Conservation (phyloP, 2,113 vertebrate genomes). For the Xiphophorus maculatus region DNA sequence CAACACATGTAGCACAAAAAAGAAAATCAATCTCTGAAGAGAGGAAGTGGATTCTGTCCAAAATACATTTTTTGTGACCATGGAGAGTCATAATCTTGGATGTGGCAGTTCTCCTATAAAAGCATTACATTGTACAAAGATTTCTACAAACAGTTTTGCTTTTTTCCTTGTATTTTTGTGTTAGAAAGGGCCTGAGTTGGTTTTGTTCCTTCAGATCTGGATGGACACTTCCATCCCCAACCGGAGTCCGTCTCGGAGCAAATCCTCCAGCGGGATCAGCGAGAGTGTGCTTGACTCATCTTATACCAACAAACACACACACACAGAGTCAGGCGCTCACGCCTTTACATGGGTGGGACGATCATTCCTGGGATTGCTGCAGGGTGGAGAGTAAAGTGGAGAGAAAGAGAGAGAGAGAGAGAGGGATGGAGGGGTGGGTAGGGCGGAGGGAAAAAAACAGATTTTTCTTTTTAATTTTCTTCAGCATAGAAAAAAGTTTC, state of each 20-base stretch:
- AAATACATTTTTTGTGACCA: constrained; percentile 76
- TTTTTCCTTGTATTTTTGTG: constrained; percentile 87
- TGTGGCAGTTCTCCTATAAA: constrained; percentile 80
- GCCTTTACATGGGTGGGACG: constrained; percentile 94
- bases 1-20: constrained; percentile 79
- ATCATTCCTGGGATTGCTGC: constrained; percentile 97
- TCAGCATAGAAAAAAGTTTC: constrained; percentile 58
- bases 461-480: constrained; percentile 53
- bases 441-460: constrained; percentile 4
- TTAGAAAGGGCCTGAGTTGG: constrained; percentile 99
- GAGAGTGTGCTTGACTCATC: constrained; percentile 84
- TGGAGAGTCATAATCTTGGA: constrained; percentile 78
- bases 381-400: constrained; percentile 39
- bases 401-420: neutral
- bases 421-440: constrained; percentile 23
- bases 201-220: constrained; percentile 87
- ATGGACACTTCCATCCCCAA: constrained; percentile 82
- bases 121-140: constrained; percentile 81
- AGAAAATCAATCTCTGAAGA: constrained; percentile 56
- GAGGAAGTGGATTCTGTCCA: constrained; percentile 75
- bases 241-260: constrained; percentile 86
- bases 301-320: constrained; percentile 77
- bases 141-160: constrained; percentile 61
- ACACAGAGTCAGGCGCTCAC: constrained; percentile 78
- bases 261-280: constrained; percentile 68